These are phyloP conservation scores for Linhomoeus sp. DNA, from an alignment of 2,888 invertebrate species.

Conservation along the genomic window DNA sequence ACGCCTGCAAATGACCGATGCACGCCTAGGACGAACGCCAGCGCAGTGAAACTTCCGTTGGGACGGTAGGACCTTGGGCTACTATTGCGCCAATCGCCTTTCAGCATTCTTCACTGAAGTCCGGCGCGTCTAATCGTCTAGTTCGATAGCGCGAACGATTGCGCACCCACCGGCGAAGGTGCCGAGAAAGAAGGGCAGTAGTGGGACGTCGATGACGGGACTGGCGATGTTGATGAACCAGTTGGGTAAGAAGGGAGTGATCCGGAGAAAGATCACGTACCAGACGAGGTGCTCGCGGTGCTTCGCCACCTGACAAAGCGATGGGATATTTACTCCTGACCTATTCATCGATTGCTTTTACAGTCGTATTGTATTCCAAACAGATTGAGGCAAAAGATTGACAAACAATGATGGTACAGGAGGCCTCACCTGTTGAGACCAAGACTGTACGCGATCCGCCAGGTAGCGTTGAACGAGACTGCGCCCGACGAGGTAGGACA, in stretches of 20 bases:
- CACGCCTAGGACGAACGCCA: no score
- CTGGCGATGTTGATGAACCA: slow-evolving; percentile 96
- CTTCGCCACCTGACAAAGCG: slow-evolving; percentile 37
- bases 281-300: slow-evolving; percentile 73
- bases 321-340: background rate
- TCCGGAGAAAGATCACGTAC: slow-evolving; percentile 85
- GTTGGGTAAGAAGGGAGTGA: slow-evolving; percentile 92
- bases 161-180: slow-evolving; percentile 69
- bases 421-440: slow-evolving; percentile 59
- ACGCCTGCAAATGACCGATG: no score
- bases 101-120: no score
- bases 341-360: no score
- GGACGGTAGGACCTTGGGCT: no score
- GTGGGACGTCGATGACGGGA: slow-evolving; percentile 84
- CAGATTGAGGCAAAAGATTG: no score
- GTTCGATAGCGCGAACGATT: no score
- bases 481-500: slow-evolving; percentile 73
- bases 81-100: no score
- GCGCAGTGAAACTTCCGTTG: no score
- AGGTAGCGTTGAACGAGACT: slow-evolving; percentile 64
- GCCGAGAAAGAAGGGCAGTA: slow-evolving; percentile 73
- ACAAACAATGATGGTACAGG: no score
- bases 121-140: no score
- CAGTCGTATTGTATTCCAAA: no score
- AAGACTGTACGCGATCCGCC: slow-evolving; percentile 61